Evolutionary conservation across 2,113 vertebrate species (phyloP).

Genomic region (Globicephala melas): DNA sequence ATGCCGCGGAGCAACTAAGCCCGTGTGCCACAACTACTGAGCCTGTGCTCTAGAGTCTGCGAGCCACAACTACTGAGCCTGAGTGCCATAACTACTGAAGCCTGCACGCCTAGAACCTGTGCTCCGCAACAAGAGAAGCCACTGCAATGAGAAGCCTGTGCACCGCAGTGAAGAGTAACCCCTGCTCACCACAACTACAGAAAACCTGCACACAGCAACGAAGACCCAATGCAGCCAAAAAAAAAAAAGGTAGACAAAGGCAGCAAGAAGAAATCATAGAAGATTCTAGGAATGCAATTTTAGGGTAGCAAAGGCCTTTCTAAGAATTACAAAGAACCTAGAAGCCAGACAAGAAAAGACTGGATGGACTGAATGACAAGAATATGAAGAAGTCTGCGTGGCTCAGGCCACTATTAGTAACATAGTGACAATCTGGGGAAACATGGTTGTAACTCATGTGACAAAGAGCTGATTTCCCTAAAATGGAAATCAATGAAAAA

Average conservation of each 20-base stretch:
- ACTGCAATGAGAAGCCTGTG: not conserved
- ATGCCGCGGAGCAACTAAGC: not conserved
- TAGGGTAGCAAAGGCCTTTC: not conserved
- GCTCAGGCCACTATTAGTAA: not conserved
- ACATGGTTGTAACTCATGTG: fast-evolving
- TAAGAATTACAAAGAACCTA: not conserved
- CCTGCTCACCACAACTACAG: too few species aligned
- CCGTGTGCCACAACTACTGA: not conserved
- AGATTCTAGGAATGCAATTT: not conserved
- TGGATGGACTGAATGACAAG: not conserved
- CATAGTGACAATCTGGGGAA: not conserved
- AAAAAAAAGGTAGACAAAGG: not conserved
- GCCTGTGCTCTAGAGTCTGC: not conserved
- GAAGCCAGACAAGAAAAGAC: not conserved
- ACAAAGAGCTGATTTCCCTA: not conserved
- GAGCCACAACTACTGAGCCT: not conserved
- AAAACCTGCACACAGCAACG: too few species aligned
- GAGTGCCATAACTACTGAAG: not conserved
- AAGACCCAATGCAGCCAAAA: not conserved
- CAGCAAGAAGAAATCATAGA: not conserved
- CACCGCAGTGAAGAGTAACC: not conserved
- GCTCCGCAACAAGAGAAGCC: not conserved
- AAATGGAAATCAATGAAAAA: not conserved
- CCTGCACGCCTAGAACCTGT: not conserved
- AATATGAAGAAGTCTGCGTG: fast-evolving